Conservation (phyloP, 2,888 invertebrate species). For the Sesia bembeciformis region DNA sequence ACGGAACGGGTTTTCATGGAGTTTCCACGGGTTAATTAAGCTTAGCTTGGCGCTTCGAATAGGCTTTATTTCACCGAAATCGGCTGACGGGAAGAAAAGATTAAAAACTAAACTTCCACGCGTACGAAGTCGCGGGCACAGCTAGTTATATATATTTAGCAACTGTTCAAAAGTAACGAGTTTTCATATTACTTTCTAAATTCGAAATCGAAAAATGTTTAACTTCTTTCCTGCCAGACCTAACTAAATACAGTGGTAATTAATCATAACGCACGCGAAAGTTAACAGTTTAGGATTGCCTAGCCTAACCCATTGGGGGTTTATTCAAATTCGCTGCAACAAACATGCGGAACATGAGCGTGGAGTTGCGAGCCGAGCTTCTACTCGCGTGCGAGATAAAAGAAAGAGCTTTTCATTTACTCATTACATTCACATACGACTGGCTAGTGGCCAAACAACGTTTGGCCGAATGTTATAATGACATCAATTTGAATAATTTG, state of each 20-base stretch:
- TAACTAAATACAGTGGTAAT: background rate
- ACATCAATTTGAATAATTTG: conserved; percentile 68
- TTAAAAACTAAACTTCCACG: too few relatives aligned
- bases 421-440: conserved; percentile 62
- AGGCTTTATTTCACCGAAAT: too few relatives aligned
- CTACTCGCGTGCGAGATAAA: conserved; percentile 38
- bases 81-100: too few relatives aligned
- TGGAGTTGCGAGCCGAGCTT: conserved; percentile 24
- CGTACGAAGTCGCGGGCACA: too few relatives aligned
- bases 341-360: conserved; percentile 22
- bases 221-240: background rate
- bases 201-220: background rate
- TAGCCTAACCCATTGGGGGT: conserved; percentile 18
- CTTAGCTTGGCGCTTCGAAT: too few relatives aligned
- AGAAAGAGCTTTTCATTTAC: conserved; percentile 52
- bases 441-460: conserved; percentile 66
- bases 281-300: conserved; percentile 10
- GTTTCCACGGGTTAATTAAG: too few relatives aligned
- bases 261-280: conserved; percentile 18
- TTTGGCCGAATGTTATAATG: conserved; percentile 70
- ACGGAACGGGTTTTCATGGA: too few relatives aligned
- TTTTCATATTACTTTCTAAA: background rate
- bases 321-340: conserved; percentile 9
- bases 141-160: too few relatives aligned
- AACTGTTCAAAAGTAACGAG: too few relatives aligned